Base-by-base conservation (phyloP, 2,888 invertebrate species). In the Drosophila meridiana region DNA sequence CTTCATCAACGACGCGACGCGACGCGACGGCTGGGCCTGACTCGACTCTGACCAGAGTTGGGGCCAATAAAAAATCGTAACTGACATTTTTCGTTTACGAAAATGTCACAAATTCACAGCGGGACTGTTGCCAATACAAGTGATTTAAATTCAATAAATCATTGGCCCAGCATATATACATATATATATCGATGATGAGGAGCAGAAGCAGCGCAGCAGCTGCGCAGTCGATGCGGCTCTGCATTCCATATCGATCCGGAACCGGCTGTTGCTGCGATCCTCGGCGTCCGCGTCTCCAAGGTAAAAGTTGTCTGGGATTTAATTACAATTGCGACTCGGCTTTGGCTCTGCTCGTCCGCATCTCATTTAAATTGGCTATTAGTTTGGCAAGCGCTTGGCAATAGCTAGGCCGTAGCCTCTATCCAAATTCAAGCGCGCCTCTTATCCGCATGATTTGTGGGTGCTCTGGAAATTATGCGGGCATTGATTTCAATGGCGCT, bases 71-170 rank as follows among this genome's bases (percentile, higher is more conserved):
- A 92, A 90, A 92, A 83, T 89, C 77, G 83, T 92, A 92, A 92
- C 92, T 91, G 92, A 91, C 92, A 89, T 92, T 92, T 92, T 92
- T 92, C 92, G 92, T 92, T 92, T 92, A 92, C 92, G 80, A 92
- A 92, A 92, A 92, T 92, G 92, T 92, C 92, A 92, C 92, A 92
- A 92, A 92, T 89, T 92, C 92, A 91, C 92, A 92, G 92, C 92
- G 92, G 92, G 92, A 91, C 84, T 90, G 86, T 88, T 92, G 92
- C 92, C 92, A 92, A 92, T 92, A 91, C 92, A 92, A 92, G 91
- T 92, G 92, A 92, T 92, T 92, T 92, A 92, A 92, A 92, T 91
- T 92, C 92, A 92, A 92, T 92, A 92, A 92, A 92, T 92, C 92
- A 92, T 91, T 85, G 81, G 80, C 50, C 64, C 58, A 80, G 52